These are phyloP conservation scores for Oxyura jamaicensis DNA, from an alignment of 2,113 vertebrate genomes.

Conservation along the genomic window DNA sequence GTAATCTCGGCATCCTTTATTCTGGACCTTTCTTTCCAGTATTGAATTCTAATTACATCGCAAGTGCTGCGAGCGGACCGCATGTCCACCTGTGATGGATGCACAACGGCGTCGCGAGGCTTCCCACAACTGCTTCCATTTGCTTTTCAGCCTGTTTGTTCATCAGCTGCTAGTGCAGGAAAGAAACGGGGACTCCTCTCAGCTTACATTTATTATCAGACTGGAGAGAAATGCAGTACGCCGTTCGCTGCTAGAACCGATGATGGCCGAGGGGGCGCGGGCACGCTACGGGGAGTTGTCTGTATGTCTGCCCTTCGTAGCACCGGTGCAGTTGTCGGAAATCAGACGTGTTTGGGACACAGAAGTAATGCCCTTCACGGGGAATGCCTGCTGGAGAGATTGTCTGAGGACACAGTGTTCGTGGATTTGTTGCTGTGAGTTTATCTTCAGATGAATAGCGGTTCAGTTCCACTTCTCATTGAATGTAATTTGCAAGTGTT, in stretches of 20 bases:
- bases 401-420: neutral
- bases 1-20: conserved; percentile 61
- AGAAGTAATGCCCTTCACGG: neutral
- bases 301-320: rapidly evolving
- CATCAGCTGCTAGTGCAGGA: neutral
- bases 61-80: neutral
- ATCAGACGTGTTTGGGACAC: neutral
- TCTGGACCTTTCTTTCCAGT: neutral
- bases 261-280: too few species aligned
- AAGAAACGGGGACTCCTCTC: neutral
- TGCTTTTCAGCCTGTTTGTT: neutral
- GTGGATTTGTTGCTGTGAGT: neutral
- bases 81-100: neutral
- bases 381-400: neutral
- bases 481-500: neutral
- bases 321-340: neutral
- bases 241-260: neutral
- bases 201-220: neutral
- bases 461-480: neutral
- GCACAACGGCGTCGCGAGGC: neutral
- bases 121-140: neutral
- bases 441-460: neutral
- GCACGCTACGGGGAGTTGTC: neutral
- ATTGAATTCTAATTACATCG: conserved; percentile 52
- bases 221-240: neutral